A percentile compares a stretch with the other conserved stretches of the same genome.
Conservation (phyloP, 2,888 invertebrate genomes). For the Dendrolimus houi region DNA sequence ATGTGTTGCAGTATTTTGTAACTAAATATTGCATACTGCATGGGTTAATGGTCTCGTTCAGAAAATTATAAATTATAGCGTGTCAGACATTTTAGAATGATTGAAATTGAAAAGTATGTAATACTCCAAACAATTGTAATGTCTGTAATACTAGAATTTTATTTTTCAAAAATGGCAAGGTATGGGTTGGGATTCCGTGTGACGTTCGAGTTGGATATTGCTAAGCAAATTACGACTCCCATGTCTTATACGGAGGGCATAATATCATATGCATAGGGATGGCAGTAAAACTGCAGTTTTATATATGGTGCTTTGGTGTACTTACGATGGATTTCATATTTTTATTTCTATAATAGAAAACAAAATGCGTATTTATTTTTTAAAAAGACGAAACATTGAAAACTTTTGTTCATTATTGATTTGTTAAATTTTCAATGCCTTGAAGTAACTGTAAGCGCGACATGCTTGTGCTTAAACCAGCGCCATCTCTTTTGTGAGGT, state of each 20-base stretch:
- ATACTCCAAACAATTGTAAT: not conserved
- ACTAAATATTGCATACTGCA: no score
- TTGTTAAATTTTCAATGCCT: constrained; percentile 24
- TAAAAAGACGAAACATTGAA: constrained; percentile 25
- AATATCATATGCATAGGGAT: constrained; percentile 34
- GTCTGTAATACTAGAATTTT: constrained; percentile 9
- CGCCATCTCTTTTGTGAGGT: constrained; percentile 1
- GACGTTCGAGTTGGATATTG: constrained; percentile 8
- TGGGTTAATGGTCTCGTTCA: no score
- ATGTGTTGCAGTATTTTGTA: no score
- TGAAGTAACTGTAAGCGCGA: constrained; percentile 38
- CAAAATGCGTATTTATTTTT: constrained; percentile 56
- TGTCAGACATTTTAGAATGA: no score
- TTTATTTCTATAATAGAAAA: constrained; percentile 48
- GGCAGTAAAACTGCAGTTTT: constrained; percentile 60
- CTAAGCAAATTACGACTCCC: constrained; percentile 20
- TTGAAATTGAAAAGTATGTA: constrained; percentile 4
- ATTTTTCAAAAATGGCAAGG: constrained; percentile 17
- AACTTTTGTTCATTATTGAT: constrained; percentile 24
- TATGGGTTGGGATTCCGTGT: constrained; percentile 26
- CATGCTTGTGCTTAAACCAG: constrained; percentile 16
- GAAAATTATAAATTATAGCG: no score
- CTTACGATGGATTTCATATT: constrained; percentile 65
- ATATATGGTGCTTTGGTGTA: constrained; percentile 66
- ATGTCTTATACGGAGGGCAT: constrained; percentile 29